A percentile compares a stretch with the other conserved stretches of the same genome.
phyloP scores from a whole-genome alignment of 2,113 vertebrate genomes.

The Gymnogyps californianus region DNA sequence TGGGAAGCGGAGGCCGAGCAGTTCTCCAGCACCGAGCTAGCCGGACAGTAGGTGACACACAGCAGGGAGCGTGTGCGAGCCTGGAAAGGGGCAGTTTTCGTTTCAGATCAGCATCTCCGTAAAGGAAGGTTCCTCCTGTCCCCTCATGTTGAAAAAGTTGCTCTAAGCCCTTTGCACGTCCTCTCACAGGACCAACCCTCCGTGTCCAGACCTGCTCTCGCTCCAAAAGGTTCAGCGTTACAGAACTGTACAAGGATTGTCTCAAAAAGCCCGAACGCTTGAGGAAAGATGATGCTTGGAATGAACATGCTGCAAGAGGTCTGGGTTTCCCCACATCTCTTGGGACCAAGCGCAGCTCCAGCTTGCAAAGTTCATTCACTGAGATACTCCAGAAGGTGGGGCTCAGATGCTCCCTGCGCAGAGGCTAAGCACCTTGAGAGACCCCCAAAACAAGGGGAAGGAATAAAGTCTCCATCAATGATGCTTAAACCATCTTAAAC shows the following conservation, averaged over 20 bases:
- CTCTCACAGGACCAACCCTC: neutral
- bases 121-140: neutral
- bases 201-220: rapidly evolving
- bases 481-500: neutral
- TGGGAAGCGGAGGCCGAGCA: neutral
- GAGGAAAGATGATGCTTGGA: neutral
- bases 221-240: neutral
- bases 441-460: neutral
- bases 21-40: neutral
- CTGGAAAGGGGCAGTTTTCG: neutral
- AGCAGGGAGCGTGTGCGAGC: neutral
- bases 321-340: neutral
- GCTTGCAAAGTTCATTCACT: neutral
- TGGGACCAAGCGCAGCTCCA: neutral
- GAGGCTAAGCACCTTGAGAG: neutral
- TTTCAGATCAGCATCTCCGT: neutral
- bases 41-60: neutral
- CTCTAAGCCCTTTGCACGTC: neutral
- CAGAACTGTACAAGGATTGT: neutral
- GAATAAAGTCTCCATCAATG: neutral
- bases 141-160: neutral
- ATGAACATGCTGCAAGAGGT: neutral
- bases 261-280: neutral
- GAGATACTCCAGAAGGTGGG: neutral
- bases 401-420: neutral